These are phyloP conservation scores for human (Homo sapiens) DNA, from an alignment of 2,113 vertebrate genomes.

Conservation along the genomic window DNA sequence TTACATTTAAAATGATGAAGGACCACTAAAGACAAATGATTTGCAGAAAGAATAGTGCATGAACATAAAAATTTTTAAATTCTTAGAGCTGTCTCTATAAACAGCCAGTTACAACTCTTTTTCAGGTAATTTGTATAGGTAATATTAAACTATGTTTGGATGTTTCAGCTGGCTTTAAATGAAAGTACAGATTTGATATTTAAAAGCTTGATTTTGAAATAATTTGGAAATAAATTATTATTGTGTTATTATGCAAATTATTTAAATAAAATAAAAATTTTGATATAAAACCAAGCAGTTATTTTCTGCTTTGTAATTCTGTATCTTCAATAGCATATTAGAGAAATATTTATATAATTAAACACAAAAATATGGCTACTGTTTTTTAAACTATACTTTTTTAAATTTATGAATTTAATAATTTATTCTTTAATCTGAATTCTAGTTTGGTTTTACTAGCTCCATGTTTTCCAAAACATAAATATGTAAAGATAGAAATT, in stretches of 20 bases:
- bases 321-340: background rate
- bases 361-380: background rate
- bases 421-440: background rate
- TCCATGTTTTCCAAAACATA: background rate
- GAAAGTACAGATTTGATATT: background rate
- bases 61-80: constrained; percentile 1
- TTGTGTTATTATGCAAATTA: background rate
- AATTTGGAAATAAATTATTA: background rate
- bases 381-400: background rate
- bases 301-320: background rate
- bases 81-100: constrained; percentile 4
- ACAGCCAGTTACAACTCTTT: background rate
- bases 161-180: background rate
- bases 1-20: constrained; percentile 59
- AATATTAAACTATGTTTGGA: background rate
- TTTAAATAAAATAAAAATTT: background rate
- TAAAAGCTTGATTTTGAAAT: background rate
- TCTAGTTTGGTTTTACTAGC: background rate
- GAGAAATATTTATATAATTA: constrained; percentile 25
- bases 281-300: background rate
- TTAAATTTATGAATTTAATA: constrained; percentile 5
- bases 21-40: constrained; percentile 39
- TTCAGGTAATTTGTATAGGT: constrained; percentile 2
- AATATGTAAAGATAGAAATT: background rate
- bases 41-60: background rate